A percentile compares a stretch with the other conserved stretches of the same genome.
phyloP scores from a whole-genome alignment of 2,113 vertebrate species.

The Edolisoma coerulescens region DNA sequence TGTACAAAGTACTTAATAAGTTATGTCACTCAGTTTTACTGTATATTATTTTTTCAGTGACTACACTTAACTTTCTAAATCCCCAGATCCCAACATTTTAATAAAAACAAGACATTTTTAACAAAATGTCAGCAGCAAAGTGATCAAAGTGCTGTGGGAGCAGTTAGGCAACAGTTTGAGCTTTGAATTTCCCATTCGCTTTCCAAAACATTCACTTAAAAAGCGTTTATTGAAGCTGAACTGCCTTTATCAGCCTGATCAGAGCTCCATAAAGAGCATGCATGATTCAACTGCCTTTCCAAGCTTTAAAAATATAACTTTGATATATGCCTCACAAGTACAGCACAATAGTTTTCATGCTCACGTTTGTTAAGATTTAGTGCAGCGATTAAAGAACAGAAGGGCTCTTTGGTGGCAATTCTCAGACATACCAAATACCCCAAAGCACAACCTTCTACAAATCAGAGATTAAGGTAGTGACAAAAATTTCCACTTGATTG shows the following conservation, averaged over 20 bases:
- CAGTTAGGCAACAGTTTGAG: constrained; percentile 72
- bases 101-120: constrained; percentile 80
- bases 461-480: constrained; percentile 80
- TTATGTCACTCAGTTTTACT: constrained; percentile 67
- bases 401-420: constrained; percentile 78
- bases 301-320: constrained; percentile 74
- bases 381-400: constrained; percentile 77
- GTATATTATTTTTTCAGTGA: constrained; percentile 67
- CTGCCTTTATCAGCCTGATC: constrained; percentile 81
- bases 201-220: constrained; percentile 81
- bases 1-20: constrained; percentile 73
- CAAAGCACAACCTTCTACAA: constrained; percentile 80
- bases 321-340: constrained; percentile 77
- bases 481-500: constrained; percentile 80
- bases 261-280: constrained; percentile 79
- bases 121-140: constrained; percentile 73
- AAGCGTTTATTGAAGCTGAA: constrained; percentile 79
- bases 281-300: constrained; percentile 78
- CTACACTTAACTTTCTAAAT: constrained; percentile 73
- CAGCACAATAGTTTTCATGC: constrained; percentile 79
- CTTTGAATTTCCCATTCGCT: constrained; percentile 78
- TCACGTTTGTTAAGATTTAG: constrained; percentile 83
- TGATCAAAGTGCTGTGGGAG: constrained; percentile 79
- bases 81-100: constrained; percentile 74
- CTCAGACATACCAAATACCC: constrained; percentile 79